Evolutionary conservation across 2,888 invertebrate species (phyloP).

Genomic region (Allygus modestus): DNA sequence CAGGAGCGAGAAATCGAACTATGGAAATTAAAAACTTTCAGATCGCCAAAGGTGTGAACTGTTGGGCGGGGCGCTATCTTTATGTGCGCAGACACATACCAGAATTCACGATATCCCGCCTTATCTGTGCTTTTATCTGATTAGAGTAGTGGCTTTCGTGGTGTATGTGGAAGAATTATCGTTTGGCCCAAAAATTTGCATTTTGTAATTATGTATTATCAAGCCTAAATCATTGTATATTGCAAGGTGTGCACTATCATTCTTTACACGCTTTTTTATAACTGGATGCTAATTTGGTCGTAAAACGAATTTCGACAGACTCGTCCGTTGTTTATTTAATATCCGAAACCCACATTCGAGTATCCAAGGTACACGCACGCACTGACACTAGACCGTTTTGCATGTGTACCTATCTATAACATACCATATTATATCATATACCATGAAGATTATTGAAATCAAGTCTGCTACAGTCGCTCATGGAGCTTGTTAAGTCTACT

Average conservation of each 20-base stretch:
- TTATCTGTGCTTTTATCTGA: neutral
- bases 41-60: constrained; percentile 13
- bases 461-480: too few relatives aligned
- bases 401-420: too few relatives aligned
- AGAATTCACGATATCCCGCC: neutral
- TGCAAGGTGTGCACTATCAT: neutral
- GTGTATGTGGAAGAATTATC: neutral
- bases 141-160: neutral
- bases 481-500: too few relatives aligned
- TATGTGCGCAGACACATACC: neutral
- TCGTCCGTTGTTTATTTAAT: too few relatives aligned
- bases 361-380: too few relatives aligned
- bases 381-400: too few relatives aligned
- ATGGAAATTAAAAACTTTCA: constrained; percentile 8
- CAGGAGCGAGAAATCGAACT: neutral
- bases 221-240: neutral
- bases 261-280: too few relatives aligned
- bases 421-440: too few relatives aligned
- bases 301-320: too few relatives aligned
- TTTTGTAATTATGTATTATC: neutral
- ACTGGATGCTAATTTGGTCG: too few relatives aligned
- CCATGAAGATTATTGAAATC: too few relatives aligned
- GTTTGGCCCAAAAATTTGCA: constrained; percentile 11
- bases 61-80: neutral
- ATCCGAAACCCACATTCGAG: too few relatives aligned